phyloP scores from a whole-genome alignment of 2,113 vertebrate genomes.

The Leuciscus idus region DNA sequence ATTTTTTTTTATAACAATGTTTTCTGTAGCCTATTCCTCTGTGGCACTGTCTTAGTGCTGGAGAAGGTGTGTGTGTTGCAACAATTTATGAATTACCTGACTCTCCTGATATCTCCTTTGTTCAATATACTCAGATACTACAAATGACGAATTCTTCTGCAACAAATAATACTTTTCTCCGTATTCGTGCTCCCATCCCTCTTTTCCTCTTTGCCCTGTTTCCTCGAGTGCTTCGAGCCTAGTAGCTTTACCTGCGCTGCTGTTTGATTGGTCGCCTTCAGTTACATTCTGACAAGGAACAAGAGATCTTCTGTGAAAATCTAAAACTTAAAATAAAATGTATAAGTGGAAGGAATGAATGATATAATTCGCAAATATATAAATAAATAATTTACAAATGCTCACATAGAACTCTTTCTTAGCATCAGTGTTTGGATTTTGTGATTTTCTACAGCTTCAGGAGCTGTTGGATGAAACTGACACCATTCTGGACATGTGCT shows the following conservation, averaged over 20 bases:
- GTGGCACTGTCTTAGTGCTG: not conserved
- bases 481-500: slow-evolving; percentile 66
- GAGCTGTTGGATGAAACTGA: slow-evolving; percentile 77
- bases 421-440: not conserved
- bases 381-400: not conserved
- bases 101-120: not conserved
- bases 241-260: not conserved
- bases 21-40: not conserved
- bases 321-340: not conserved
- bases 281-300: not conserved
- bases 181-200: not conserved
- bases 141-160: not conserved
- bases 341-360: not conserved
- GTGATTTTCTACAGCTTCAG: slow-evolving; percentile 77
- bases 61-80: not conserved
- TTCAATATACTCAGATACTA: not conserved
- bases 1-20: not conserved
- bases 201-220: too few relatives aligned
- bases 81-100: not conserved
- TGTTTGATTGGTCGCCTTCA: not conserved
- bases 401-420: not conserved
- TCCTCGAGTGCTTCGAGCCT: not conserved
- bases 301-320: not conserved
- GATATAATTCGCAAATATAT: not conserved
- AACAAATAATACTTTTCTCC: not conserved